Evolutionary conservation across 2,113 vertebrate species (phyloP).

Genomic region (Lichenostomus cassidix): DNA sequence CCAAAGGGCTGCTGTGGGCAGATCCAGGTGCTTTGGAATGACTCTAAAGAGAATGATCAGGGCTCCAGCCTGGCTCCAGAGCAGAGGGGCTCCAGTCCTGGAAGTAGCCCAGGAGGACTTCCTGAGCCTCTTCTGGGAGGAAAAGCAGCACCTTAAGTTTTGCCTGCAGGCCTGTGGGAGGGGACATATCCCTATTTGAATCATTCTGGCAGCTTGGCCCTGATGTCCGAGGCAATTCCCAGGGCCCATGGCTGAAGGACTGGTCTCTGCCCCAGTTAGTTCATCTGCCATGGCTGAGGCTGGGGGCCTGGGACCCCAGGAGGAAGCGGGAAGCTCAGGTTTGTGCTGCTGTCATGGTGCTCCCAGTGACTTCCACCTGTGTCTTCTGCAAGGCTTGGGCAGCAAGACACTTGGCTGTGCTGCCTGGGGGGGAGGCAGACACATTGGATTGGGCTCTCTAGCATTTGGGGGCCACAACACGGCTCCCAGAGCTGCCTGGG

Average conservation of each 20-base stretch:
- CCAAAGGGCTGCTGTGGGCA: not conserved
- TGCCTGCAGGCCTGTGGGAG: not conserved
- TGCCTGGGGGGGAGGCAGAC: not conserved
- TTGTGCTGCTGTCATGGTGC: not conserved
- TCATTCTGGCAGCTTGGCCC: fast-evolving
- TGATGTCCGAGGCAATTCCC: not conserved
- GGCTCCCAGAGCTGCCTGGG: not conserved
- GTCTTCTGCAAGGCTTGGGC: fast-evolving
- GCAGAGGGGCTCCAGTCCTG: not conserved
- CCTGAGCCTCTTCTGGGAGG: not conserved
- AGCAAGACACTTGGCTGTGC: fast-evolving
- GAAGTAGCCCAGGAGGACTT: not conserved
- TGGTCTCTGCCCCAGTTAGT: not conserved
- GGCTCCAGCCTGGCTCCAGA: not conserved
- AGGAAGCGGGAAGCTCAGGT: not conserved
- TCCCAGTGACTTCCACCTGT: not conserved
- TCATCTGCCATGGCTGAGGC: fast-evolving
- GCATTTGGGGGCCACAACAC: not conserved
- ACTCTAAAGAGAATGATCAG: not conserved
- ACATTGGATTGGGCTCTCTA: fast-evolving
- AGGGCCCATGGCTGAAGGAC: fast-evolving
- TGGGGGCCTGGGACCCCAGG: fast-evolving
- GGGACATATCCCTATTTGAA: not conserved
- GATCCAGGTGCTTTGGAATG: not conserved
- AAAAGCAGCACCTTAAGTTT: not conserved